phyloP scores from a whole-genome alignment of 2,888 invertebrate genomes.

The Campoplex capitator region DNA sequence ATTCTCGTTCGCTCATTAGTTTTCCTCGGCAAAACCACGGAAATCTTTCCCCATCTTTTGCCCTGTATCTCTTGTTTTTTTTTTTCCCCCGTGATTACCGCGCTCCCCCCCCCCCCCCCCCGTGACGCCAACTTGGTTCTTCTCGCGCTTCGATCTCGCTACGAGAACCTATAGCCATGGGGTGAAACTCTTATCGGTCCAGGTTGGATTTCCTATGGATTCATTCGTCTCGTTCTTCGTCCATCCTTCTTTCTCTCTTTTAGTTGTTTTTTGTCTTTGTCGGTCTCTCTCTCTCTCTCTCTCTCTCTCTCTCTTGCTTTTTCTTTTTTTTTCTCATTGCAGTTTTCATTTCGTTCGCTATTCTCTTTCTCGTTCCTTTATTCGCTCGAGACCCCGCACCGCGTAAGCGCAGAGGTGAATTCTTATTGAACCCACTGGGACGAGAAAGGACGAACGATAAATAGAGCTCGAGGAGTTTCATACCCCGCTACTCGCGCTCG shows the following conservation, averaged over 20 bases:
- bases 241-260: constrained; percentile 31
- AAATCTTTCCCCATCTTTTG: constrained; percentile 60
- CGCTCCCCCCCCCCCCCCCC: constrained; percentile 2
- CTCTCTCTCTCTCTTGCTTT: constrained; percentile 21
- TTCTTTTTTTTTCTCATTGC: constrained; percentile 46
- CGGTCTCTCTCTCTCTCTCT: constrained; percentile 21
- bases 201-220: constrained; percentile 67
- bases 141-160: constrained; percentile 56
- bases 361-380: constrained; percentile 52
- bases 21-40: constrained; percentile 52
- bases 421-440: constrained; percentile 63
- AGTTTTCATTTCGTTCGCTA: constrained; percentile 38
- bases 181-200: constrained; percentile 63
- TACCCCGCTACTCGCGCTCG: constrained; percentile 51
- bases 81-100: constrained; percentile 46
- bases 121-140: constrained; percentile 48
- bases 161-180: constrained; percentile 16
- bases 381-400: constrained; percentile 45
- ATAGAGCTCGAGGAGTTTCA: constrained; percentile 66
- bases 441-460: constrained; percentile 61
- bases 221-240: constrained; percentile 64
- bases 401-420: constrained; percentile 45
- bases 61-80: constrained; percentile 61
- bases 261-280: constrained; percentile 38
- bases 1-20: constrained; percentile 64